A percentile compares a stretch with the other conserved stretches of the same genome.
These are phyloP conservation scores for Sebastes matsubarae DNA, from an alignment of 2,797 vertebrate genomes.

Conservation along the genomic window DNA sequence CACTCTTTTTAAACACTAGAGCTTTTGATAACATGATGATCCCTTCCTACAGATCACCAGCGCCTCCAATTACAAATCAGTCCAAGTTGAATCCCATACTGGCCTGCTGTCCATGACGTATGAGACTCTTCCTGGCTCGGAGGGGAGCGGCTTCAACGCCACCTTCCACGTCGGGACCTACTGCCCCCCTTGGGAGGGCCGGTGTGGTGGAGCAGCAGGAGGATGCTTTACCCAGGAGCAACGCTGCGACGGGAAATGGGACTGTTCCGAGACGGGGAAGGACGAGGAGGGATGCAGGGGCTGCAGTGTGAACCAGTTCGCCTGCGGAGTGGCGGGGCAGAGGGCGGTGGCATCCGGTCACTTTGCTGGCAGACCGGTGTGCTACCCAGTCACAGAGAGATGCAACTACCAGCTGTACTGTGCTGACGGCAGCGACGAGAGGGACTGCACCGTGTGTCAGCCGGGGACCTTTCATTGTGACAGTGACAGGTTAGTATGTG, in stretches of 20 bases:
- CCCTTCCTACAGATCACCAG: conserved; percentile 80
- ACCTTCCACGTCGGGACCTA: conserved; percentile 90
- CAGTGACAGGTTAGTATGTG: conserved; percentile 80
- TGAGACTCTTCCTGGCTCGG: conserved; percentile 68
- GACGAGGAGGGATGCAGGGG: conserved; percentile 88
- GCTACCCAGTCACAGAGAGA: conserved; percentile 85
- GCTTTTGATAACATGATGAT: not conserved
- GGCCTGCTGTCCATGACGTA: conserved; percentile 85
- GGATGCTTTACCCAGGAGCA: conserved; percentile 88
- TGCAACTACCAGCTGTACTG: conserved; percentile 95
- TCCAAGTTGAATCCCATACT: conserved; percentile 87
- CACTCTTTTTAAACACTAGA: not conserved
- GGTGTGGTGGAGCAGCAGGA: conserved; percentile 84
- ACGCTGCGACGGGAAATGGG: conserved; percentile 89
- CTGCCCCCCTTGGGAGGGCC: conserved; percentile 89
- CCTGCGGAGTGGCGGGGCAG: conserved; percentile 79
- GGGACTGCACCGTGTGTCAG: conserved; percentile 88
- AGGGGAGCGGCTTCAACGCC: conserved; percentile 87
- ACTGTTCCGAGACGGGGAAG: conserved; percentile 87
- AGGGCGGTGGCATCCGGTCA: conserved; percentile 46
- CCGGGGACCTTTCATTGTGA: conserved; percentile 92
- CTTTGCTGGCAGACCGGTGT: conserved; percentile 71
- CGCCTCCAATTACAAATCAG: conserved; percentile 84
- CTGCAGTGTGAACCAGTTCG: conserved; percentile 82
- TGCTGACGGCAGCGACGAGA: conserved; percentile 88